phyloP scores from a whole-genome alignment of 1,140 invertebrate species.

The Eumeta japonica region DNA sequence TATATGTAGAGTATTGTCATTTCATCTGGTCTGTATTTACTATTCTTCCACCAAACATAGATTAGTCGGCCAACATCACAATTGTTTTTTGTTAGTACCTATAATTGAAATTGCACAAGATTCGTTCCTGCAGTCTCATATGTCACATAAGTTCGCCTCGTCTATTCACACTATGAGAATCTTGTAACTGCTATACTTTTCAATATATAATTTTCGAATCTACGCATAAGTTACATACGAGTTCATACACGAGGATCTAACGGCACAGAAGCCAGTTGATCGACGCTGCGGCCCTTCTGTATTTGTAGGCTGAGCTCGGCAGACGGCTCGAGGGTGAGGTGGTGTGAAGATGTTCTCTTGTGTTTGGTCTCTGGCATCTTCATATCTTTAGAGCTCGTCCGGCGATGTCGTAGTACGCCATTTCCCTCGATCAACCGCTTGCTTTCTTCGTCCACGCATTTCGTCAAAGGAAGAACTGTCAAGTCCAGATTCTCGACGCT shows the following conservation, averaged over 20 bases:
- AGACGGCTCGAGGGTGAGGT: conserved; percentile 44
- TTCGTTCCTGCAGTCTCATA: too few species aligned
- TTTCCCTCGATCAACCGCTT: conserved; percentile 48
- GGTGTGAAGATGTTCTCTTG: conserved; percentile 51
- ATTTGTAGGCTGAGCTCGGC: conserved; percentile 38
- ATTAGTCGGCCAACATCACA: conserved; percentile 1
- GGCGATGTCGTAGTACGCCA: conserved; percentile 58
- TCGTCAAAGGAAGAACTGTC: conserved; percentile 34
- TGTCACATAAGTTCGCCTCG: too few species aligned
- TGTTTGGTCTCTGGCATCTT: conserved; percentile 35
- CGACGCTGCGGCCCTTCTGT: conserved; percentile 42
- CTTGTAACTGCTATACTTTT: too few species aligned
- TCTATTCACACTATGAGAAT: too few species aligned
- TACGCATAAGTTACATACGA: too few species aligned
- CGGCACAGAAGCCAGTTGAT: conserved; percentile 31
- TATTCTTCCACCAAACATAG: too few species aligned
- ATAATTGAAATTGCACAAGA: too few species aligned
- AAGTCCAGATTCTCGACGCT: conserved; percentile 53
- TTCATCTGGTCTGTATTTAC: too few species aligned
- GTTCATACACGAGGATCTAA: conserved; percentile 27
- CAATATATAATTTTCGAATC: too few species aligned
- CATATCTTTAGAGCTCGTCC: conserved; percentile 60
- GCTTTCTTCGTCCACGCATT: conserved; percentile 47
- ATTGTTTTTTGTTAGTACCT: conserved; percentile 5
- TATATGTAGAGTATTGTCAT: too few species aligned